Conservation (phyloP, 2,113 vertebrate species). For the Cacatua alba region DNA sequence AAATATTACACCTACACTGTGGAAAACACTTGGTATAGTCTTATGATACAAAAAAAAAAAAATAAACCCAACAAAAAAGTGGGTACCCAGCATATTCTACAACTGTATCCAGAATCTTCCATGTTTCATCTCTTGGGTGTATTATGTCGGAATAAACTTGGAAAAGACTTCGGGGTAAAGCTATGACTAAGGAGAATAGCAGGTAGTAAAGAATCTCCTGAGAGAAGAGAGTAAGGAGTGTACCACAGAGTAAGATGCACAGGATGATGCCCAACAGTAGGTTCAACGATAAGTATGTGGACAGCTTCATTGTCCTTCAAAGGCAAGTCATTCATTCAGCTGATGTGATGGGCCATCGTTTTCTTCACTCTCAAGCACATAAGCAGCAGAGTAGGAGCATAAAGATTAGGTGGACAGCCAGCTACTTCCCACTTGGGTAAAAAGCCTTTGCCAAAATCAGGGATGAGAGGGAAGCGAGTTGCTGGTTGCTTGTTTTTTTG, state of each 20-base stretch:
- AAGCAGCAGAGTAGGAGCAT: background rate
- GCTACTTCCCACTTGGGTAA: background rate
- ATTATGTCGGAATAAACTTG: background rate
- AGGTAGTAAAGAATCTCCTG: background rate
- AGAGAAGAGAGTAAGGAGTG: background rate
- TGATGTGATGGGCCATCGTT: rapidly evolving
- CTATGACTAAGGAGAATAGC: background rate
- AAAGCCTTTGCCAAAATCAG: background rate
- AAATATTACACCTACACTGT: background rate
- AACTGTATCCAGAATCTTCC: background rate
- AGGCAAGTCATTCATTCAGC: background rate
- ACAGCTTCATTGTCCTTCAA: background rate
- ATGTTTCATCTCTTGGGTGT: background rate
- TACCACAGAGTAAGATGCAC: background rate
- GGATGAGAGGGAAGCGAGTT: background rate
- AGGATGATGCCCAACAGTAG: background rate
- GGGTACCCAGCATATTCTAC: background rate
- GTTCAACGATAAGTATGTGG: background rate
- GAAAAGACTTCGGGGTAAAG: background rate
- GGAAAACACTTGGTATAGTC: background rate
- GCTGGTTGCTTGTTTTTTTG: background rate
- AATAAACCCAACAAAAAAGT: background rate
- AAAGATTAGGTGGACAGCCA: background rate
- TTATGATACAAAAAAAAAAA: background rate
- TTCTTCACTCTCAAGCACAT: background rate